phyloP scores from a whole-genome alignment of 2,888 invertebrate genomes.

The Iphiclides podalirius region DNA sequence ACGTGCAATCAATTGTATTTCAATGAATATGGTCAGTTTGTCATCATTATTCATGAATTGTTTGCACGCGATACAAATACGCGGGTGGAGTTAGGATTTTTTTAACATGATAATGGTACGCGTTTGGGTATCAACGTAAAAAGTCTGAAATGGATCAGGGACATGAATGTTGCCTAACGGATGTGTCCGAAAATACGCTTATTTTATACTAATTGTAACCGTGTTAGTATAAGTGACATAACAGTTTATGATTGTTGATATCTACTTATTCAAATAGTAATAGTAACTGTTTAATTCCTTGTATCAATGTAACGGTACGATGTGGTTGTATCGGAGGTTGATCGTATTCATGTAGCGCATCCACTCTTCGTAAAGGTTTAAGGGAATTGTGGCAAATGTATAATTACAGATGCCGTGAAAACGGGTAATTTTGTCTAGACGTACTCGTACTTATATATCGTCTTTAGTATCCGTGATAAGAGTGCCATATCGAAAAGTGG shows the following conservation, averaged over 20 bases:
- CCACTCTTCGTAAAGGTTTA: slow-evolving; percentile 28
- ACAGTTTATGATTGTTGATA: slow-evolving; percentile 56
- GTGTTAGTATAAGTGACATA: slow-evolving; percentile 67
- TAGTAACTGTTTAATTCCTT: slow-evolving; percentile 17
- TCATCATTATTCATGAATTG: too few species aligned
- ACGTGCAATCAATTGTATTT: too few species aligned
- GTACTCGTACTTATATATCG: slow-evolving; percentile 16
- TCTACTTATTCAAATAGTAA: slow-evolving; percentile 44
- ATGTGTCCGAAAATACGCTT: slow-evolving; percentile 77
- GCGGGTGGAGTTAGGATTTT: background rate
- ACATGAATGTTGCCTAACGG: slow-evolving; percentile 56
- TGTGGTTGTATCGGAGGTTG: background rate
- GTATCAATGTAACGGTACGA: slow-evolving; percentile 1
- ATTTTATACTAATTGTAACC: slow-evolving; percentile 74
- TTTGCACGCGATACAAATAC: background rate
- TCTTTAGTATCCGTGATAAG: slow-evolving; percentile 54
- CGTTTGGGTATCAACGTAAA: slow-evolving; percentile 50
- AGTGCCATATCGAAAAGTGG: slow-evolving; percentile 64
- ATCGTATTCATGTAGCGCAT: background rate
- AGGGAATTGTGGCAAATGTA: slow-evolving; percentile 23
- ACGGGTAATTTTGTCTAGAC: slow-evolving; percentile 43
- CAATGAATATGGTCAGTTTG: too few species aligned
- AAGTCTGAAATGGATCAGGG: slow-evolving; percentile 75
- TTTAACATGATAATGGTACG: slow-evolving; percentile 11
- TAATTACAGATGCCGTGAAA: slow-evolving; percentile 50